Percentiles rank a stretch among this genome's conserved stretches.
These are phyloP conservation scores for Dendrophyllia cribrosa DNA, from an alignment of 64 coral and sea anemone genomes.

Conservation along the genomic window DNA sequence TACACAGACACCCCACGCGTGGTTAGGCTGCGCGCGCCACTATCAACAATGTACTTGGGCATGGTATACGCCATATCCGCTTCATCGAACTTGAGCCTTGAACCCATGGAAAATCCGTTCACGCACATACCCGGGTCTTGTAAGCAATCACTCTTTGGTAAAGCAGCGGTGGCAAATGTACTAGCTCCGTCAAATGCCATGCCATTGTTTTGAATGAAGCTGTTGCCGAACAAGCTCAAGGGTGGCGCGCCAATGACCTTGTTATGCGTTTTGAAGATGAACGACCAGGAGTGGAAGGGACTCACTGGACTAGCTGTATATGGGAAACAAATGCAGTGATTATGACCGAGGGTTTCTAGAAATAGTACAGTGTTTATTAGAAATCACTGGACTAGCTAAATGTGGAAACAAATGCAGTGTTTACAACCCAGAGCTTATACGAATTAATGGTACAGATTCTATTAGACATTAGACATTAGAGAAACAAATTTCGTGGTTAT, in stretches of 20 bases:
- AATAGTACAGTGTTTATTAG: no score
- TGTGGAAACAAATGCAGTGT: no score
- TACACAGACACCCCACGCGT: slow-evolving; percentile 79
- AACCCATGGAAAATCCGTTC: slow-evolving; percentile 73
- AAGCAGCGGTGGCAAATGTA: slow-evolving; percentile 38
- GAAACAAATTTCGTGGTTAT: no score
- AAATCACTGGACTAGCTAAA: no score
- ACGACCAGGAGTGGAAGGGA: slow-evolving; percentile 55
- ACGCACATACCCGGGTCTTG: slow-evolving; percentile 55
- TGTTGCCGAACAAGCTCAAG: slow-evolving; percentile 46
- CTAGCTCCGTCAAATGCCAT: slow-evolving; percentile 67
- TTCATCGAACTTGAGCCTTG: slow-evolving; percentile 71
- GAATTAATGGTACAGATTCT: no score
- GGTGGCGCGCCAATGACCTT: slow-evolving; percentile 68
- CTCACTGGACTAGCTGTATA: slow-evolving; percentile 45
- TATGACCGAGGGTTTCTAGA: no score
- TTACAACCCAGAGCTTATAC: no score
- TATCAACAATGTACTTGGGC: slow-evolving; percentile 86
- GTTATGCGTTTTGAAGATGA: slow-evolving; percentile 36
- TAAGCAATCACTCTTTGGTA: slow-evolving; percentile 59
- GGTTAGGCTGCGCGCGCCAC: slow-evolving; percentile 71
- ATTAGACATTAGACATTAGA: no score
- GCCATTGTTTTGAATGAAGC: slow-evolving; percentile 31
- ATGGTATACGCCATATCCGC: slow-evolving; percentile 29
- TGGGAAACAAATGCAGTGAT: not conserved